A percentile compares a stretch with the other conserved stretches of the same genome.
Conservation (phyloP, 2,797 vertebrate genomes). For the Hapalemur alaotrensis region DNA sequence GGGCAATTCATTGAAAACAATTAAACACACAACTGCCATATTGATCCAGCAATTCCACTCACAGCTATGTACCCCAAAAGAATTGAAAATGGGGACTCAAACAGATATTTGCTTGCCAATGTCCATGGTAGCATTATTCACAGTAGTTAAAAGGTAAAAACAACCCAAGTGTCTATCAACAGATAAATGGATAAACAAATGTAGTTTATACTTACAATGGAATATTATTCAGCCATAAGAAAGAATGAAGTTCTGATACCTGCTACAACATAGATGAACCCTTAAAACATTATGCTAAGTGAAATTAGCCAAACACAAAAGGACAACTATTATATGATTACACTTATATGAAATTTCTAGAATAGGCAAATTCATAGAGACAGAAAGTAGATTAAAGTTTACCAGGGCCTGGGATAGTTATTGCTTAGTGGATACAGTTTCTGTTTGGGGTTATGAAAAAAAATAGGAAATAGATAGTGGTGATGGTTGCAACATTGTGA, state of each 20-base stretch:
- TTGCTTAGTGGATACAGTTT: neutral
- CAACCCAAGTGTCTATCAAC: neutral
- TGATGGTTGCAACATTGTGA: neutral
- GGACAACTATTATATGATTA: neutral
- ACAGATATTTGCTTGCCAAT: neutral
- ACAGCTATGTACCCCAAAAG: neutral
- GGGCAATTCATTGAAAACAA: neutral
- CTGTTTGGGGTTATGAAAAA: neutral
- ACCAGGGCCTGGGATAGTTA: neutral
- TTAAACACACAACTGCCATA: neutral
- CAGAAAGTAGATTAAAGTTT: neutral
- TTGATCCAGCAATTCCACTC: slow-evolving; percentile 1
- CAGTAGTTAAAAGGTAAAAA: neutral
- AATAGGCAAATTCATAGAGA: neutral
- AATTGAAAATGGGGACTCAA: neutral
- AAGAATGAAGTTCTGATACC: neutral
- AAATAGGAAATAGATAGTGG: neutral
- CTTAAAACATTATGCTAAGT: neutral
- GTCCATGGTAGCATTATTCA: neutral
- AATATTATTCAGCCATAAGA: neutral
- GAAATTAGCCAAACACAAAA: neutral
- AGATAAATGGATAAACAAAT: neutral
- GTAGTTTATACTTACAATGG: neutral
- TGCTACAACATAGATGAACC: neutral
- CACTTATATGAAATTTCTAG: neutral